phyloP scores from a whole-genome alignment of 2,797 vertebrate genomes.

The Pseudomugil tenellus region DNA sequence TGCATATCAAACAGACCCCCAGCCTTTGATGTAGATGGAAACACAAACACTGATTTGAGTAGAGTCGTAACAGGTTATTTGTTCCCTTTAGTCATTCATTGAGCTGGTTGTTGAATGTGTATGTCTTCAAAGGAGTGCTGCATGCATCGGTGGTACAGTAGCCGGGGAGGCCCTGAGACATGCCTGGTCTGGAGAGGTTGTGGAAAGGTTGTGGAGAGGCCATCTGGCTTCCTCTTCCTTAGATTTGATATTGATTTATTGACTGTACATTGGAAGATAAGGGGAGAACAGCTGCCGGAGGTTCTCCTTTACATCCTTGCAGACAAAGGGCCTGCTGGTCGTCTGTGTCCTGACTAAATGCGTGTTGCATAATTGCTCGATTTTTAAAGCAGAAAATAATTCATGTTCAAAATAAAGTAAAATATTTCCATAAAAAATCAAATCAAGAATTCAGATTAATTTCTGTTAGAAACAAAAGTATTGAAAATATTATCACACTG shows the following conservation, averaged over 20 bases:
- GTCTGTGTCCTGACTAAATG: constrained; percentile 58
- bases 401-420: not conserved
- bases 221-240: constrained; percentile 86
- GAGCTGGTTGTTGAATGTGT: constrained; percentile 83
- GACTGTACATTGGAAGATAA: constrained; percentile 83
- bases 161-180: constrained; percentile 76
- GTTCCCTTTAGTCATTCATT: constrained; percentile 89
- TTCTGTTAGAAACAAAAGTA: not conserved
- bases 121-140: constrained; percentile 84
- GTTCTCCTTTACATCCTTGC: constrained; percentile 61
- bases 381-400: constrained; percentile 28
- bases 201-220: constrained; percentile 74
- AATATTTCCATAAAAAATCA: too few relatives aligned
- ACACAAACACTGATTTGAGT: constrained; percentile 86
- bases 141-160: constrained; percentile 81
- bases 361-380: constrained; percentile 36
- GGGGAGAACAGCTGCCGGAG: constrained; percentile 80
- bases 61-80: constrained; percentile 88
- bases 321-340: constrained; percentile 73
- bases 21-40: constrained; percentile 86
- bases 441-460: too few relatives aligned
- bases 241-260: constrained; percentile 90
- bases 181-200: constrained; percentile 66
- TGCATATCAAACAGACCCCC: constrained; percentile 86
- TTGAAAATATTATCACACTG: not conserved